A percentile compares a stretch with the other conserved stretches of the same genome.
Evolutionary conservation across 2,113 vertebrate species (phyloP).

Genomic region (Bolborhynchus lineola): DNA sequence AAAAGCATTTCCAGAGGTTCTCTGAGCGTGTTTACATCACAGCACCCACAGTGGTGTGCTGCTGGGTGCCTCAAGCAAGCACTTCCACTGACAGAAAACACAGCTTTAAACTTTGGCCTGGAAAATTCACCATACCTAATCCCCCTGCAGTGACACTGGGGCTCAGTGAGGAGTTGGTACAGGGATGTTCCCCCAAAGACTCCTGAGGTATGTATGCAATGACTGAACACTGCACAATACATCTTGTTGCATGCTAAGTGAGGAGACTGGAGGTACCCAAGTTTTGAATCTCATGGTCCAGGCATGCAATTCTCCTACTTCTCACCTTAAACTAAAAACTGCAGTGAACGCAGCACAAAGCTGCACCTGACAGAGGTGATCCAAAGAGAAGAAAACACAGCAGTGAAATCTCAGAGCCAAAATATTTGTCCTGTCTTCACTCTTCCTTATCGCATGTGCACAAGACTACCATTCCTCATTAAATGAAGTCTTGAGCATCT

Average conservation of each 20-base stretch:
- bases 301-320: background rate
- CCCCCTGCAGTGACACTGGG: too few relatives aligned
- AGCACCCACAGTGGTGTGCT: rapidly evolving
- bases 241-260: background rate
- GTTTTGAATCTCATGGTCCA: background rate
- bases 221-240: rapidly evolving
- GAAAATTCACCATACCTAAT: background rate
- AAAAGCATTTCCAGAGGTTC: background rate
- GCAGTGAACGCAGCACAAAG: background rate
- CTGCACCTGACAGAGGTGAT: background rate
- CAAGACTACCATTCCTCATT: background rate
- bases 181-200: background rate
- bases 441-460: background rate
- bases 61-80: background rate
- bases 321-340: background rate
- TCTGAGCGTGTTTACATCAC: background rate
- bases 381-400: background rate
- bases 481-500: background rate
- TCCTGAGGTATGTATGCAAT: rapidly evolving
- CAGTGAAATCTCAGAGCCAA: background rate
- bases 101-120: background rate
- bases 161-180: rapidly evolving
- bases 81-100: background rate
- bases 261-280: background rate
- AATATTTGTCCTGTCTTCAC: background rate